These are phyloP conservation scores for Choloepus didactylus DNA, from an alignment of 2,797 vertebrate species.

Conservation along the genomic window DNA sequence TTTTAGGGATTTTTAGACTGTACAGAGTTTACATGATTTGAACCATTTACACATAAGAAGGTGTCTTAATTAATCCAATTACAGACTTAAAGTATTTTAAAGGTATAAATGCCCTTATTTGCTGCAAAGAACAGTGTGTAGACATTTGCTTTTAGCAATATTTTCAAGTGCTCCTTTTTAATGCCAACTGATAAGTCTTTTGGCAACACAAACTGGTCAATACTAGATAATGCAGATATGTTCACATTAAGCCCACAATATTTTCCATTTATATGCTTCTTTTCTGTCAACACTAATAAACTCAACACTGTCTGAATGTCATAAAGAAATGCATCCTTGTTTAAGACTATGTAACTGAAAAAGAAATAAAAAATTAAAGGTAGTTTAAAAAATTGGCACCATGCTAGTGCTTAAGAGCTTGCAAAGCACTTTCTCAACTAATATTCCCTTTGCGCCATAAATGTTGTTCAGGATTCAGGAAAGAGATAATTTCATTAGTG, in stretches of 20 bases:
- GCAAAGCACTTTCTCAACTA: too few species aligned
- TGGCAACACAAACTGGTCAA: conserved; percentile 63
- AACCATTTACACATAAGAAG: conserved; percentile 87
- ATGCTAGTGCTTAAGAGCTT: too few species aligned
- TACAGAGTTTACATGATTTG: conserved; percentile 88
- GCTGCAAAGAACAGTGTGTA: conserved; percentile 79
- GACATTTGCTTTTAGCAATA: conserved; percentile 86
- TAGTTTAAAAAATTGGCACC: conserved; percentile 84
- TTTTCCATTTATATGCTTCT: conserved; percentile 84
- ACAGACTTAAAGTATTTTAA: conserved; percentile 86
- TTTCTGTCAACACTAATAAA: too few species aligned
- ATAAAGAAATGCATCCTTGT: conserved; percentile 88
- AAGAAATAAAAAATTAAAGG: conserved; percentile 90
- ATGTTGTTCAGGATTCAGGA: too few species aligned
- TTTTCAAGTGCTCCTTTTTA: conserved; percentile 88
- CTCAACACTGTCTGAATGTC: conserved; percentile 87
- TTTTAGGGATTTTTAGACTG: conserved; percentile 87
- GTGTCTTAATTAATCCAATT: conserved; percentile 89
- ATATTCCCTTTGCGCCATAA: too few species aligned
- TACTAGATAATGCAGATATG: conserved; percentile 85
- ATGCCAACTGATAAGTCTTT: conserved; percentile 81
- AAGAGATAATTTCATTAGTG: too few species aligned
- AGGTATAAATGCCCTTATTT: conserved; percentile 87
- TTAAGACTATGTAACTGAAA: conserved; percentile 90
- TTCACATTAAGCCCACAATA: conserved; percentile 88